Base-by-base conservation (phyloP, 2,113 vertebrate genomes). In the Oriolus oriolus region DNA sequence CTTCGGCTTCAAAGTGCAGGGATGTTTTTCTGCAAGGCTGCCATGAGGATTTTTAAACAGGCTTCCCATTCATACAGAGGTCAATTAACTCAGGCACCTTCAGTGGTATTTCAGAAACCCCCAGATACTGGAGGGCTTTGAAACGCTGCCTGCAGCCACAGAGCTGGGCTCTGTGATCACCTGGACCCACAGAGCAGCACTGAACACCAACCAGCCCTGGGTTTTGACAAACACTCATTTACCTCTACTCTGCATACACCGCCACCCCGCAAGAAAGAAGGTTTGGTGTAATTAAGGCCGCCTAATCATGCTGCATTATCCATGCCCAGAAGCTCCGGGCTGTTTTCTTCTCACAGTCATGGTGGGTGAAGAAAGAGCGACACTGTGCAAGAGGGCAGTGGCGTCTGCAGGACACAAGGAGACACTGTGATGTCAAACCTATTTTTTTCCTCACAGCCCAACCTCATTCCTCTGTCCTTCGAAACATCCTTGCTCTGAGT, bases 91-190 rank as follows among this genome's bases (percentile, higher is more conserved):
- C 82, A 87, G 70, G 77, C 65, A 96, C 65, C 81, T 95, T 84
- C 6, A 7, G 81, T 91, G 89, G 89, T 97, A 89, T 96, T 97
- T 91, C 89, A 95, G 93, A 94, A 95, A 80, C 16, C 89, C 65
- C 33, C 77, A 92, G 84, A 53, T 68, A 91, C 81, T n/a, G 52
- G 37, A 87, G 57, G 11, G 73, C 87, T 95, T 96, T 95, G 95
- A 97, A 94, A 95, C 0, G 0, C 44, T 95, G 91, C 71, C 85
- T 78, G 64, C 61, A 96, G 13, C 63, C 73, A 94, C 90, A 94
- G 92, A 93, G 88, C 88, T 49, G 20, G 23, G 44, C 70, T 93
- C 85, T 96, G 83, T 94, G 56, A 78, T 47, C 91, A 87, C 86
- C 65, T 84, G 95, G 56, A 94, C 68, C 56, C 74, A 86, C 83